Base-by-base conservation (phyloP, 2,888 invertebrate genomes). In the Apodemia zela region DNA sequence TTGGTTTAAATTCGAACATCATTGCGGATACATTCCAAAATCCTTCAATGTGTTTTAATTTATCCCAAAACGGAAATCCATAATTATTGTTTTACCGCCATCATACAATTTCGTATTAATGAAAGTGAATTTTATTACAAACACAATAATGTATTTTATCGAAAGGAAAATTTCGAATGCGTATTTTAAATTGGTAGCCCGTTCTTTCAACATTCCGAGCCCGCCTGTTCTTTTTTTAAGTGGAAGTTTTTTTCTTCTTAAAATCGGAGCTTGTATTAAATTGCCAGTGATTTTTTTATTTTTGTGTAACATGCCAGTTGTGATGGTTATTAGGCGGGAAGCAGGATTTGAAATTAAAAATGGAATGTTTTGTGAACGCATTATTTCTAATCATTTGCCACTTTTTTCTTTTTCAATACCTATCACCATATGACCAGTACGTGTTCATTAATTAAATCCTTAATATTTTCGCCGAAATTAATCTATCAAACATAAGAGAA, bases 121-220 rank as follows among this genome's bases (percentile, higher is more conserved):
- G 59, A 79, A 78, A 80, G 63, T 73, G 69, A 63, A 66, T 80
- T 78, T 72, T 85, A 80, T 71, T 42, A 3, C 54, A 47, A 70
- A 64, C 29, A 47, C 1, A 25, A 69, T 82, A 84, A 74, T 75
- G 83, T 71, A 77, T 70, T 78, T 73, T 77, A 75, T 84, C 67
- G 71, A 69, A 71, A 68, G 67, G 70, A 72, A 69, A 66, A 63
- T 67, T 60, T 54, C 54, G 62, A 71, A 72, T 77, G 83, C 81
- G 84, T 89, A 87, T 85, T 82, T 75, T 73, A 81, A 79, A 81
- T 82, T 85, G 87, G 89, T 87, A 89, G 89, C 87, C 74, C 75
- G 73, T 81, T 80, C 77, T 83, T 85, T 83, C 87, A 81, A 89
- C 86, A 90, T 89, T 90, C 89, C 87, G 73, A 66, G 68, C 68